These are phyloP conservation scores for Eupithecia subumbrata DNA, from an alignment of 2,888 invertebrate species.

Conservation along the genomic window DNA sequence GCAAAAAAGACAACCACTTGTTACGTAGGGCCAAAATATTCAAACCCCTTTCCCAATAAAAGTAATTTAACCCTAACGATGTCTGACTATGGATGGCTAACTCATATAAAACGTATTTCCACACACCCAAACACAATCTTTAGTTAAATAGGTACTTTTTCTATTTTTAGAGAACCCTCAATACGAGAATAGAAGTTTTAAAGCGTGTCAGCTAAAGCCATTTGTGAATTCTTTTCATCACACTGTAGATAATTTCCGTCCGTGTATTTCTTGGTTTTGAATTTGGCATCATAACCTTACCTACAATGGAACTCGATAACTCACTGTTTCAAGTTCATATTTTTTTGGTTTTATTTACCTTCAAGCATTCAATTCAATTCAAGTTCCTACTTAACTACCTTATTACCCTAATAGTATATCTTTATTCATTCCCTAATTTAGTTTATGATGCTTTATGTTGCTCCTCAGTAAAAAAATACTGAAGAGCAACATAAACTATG, in stretches of 20 bases:
- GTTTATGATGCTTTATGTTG: too few relatives aligned
- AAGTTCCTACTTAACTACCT: background rate
- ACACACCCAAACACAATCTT: background rate
- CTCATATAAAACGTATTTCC: background rate
- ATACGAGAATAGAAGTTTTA: constrained; percentile 29
- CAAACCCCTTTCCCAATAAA: too few relatives aligned
- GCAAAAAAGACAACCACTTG: too few relatives aligned
- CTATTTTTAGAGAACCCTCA: constrained; percentile 19
- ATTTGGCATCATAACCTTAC: background rate
- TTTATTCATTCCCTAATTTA: background rate
- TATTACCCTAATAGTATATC: background rate
- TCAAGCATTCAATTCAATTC: background rate
- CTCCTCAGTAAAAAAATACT: background rate
- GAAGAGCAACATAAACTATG: background rate
- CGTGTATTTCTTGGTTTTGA: background rate
- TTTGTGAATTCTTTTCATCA: background rate
- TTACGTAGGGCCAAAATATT: too few relatives aligned
- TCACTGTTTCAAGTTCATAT: background rate
- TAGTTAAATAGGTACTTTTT: background rate
- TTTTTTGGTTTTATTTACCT: background rate
- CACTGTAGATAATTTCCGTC: background rate
- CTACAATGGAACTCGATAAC: background rate
- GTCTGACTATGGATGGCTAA: background rate
- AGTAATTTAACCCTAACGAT: background rate
- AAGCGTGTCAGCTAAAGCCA: constrained; percentile 8